Evolutionary conservation across 2,113 vertebrate species (phyloP), one percentile per base, ranked within the genome.

Genomic region (Calidris pygmaea): DNA sequence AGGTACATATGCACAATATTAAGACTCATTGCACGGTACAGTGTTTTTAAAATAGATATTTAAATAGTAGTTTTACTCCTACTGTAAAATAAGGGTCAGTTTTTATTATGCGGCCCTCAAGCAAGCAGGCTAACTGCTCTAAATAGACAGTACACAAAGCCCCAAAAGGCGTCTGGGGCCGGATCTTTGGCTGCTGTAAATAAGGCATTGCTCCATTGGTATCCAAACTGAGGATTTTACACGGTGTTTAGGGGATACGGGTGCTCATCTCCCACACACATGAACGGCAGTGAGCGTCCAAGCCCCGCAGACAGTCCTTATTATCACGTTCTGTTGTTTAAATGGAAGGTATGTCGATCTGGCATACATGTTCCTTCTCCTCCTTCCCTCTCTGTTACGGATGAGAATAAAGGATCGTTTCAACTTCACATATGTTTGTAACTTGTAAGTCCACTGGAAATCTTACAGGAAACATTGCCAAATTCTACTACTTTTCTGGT

Each of bases 1-100:
- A 96, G 98, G 96, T 98, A 96, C 96, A 96, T 97, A 97, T 76
- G 96, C 93, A 97, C 94, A 96, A 95, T 94, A 82, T 96, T 96
- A 97, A 97, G 93, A 97, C 59, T 97, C 96, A 70, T 95, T 97
- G 97, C 97, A 97, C 97, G 97, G 95, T 94, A 92, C 96, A 87
- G 17, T 93, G 96, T 97, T 97, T 97, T 96, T 71, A 56, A 93
- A 91, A 81, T 91, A 93, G 92, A 73, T 96, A 83, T 94, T 94
- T 85, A 95, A 96, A 91, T 91, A 86, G 91, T 92, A 86, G 76
- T 96, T 96, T 95, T 97, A 81, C 67, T 96, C 88, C 97, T 96
- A 95, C 91, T 93, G 89, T 96, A 97, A 97, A 96, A 82, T 91
- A 95, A 90, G 94, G 95, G 94, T 94, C 90, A 90, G 73, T 84